Base-by-base conservation (phyloP, 2,113 vertebrate species). In the Leptobrachium leishanense region DNA sequence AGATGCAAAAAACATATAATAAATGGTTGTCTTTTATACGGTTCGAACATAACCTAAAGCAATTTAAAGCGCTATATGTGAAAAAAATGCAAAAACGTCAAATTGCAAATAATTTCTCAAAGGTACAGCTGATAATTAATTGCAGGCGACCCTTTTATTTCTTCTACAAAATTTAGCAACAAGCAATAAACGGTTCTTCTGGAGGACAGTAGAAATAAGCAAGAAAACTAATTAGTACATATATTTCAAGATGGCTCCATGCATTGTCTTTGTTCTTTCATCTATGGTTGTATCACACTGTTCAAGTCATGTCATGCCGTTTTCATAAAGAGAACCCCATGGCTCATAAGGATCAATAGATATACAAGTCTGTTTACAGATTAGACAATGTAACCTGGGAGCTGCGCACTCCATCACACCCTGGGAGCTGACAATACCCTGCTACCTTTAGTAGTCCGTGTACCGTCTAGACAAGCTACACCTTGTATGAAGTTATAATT, bases 311-410 rank as follows among this genome's bases (percentile, higher is more conserved):
- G 55, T 63, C 20, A 70, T 62, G 3, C 39, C n/a, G n/a, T 41
- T 63, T 77, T 77, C 67, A 70, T 71, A 10, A 8, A 64, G 68
- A 71, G 68, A 55, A 78, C 43, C 76, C 76, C 68, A 50, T 31
- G 57, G 76, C 43, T 50, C 69, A 64, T 31, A 4, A 50, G 57
- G 68, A 78, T 71, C 76, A 78, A 78, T 78, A 78, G 43, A 50
- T 64, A 41, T 77, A 78, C 68, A 78, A 78, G 59, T 50, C 40
- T 42, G 31, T 67, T 65, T 72, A 65, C 68, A 72, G 43, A 43
- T 68, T 12, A 65, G 15, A 55, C 59, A 50, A 71, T 71, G 43
- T 65, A 65, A 71, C 39, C 39, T 77, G 10, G 43, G 13, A 43
- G 55, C 40, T 39, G 11, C 42, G 54, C 40, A 71, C 68, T 71